Conservation (phyloP, 2,113 vertebrate genomes). For the Lepus americanus region DNA sequence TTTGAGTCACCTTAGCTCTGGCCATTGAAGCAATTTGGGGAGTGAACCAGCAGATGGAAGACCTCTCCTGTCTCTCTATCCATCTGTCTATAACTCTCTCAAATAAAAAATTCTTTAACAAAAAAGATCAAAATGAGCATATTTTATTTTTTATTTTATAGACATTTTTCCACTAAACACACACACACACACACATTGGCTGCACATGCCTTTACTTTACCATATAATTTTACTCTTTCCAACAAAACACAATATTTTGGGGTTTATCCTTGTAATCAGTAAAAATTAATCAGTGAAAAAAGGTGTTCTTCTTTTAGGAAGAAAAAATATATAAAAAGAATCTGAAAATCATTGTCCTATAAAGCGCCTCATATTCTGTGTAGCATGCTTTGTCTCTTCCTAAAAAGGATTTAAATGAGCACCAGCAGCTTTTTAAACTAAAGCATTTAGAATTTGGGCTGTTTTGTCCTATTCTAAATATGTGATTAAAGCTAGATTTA, state of each 20-base stretch:
- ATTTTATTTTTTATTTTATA: neutral
- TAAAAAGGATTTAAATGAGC: constrained; percentile 34
- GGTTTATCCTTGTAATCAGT: neutral
- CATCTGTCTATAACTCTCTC: too few species aligned
- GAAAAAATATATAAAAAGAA: neutral
- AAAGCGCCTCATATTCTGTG: neutral
- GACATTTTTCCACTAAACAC: neutral
- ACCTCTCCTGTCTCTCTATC: too few species aligned
- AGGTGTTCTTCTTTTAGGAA: constrained; percentile 11
- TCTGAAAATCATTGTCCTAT: neutral
- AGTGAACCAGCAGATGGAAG: too few species aligned
- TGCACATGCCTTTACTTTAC: neutral
- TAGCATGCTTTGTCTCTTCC: neutral
- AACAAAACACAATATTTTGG: neutral
- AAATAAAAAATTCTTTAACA: too few species aligned
- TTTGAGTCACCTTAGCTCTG: too few species aligned
- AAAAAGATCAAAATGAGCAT: neutral
- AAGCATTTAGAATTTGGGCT: constrained; percentile 60
- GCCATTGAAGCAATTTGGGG: too few species aligned
- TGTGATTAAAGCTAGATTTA: constrained; percentile 67
- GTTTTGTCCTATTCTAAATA: constrained; percentile 60
- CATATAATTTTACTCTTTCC: neutral
- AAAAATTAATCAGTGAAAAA: constrained; percentile 28
- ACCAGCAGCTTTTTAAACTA: constrained; percentile 64
- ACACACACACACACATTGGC: neutral